A percentile compares a stretch with the other conserved stretches of the same genome.
phyloP scores from a whole-genome alignment of 2,797 vertebrate genomes.

The Syngnathus acus region DNA sequence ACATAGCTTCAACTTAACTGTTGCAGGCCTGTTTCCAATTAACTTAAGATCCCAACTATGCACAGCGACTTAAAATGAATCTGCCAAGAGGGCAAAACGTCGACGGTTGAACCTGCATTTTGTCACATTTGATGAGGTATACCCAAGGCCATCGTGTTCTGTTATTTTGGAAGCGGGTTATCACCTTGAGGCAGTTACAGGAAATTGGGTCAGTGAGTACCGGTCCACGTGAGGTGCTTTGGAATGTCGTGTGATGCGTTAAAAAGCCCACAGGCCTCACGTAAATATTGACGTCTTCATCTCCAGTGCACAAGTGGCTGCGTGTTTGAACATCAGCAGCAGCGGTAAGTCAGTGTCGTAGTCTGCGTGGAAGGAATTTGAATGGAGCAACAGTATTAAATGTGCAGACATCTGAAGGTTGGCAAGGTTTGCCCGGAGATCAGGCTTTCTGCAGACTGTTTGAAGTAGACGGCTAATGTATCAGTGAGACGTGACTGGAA shows the following conservation, averaged over 20 bases:
- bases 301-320: not conserved
- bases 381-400: constrained; percentile 5
- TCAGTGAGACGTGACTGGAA: constrained; percentile 32
- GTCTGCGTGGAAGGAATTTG: constrained; percentile 24
- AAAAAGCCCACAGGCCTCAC: not conserved
- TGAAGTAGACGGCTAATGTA: constrained; percentile 41
- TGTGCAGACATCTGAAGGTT: constrained; percentile 1
- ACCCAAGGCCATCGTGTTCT: constrained; percentile 17
- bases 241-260: not conserved
- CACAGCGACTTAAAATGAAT: not conserved
- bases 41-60: not conserved
- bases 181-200: constrained; percentile 22
- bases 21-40: not conserved
- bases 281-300: not conserved
- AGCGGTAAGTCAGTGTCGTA: not conserved
- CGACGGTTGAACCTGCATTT: not conserved
- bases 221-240: constrained; percentile 1
- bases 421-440: not conserved
- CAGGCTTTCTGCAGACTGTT: constrained; percentile 25
- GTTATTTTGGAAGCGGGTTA: constrained; percentile 38
- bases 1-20: not conserved
- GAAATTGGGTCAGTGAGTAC: constrained; percentile 6
- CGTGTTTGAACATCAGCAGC: not conserved
- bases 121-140: constrained; percentile 11
- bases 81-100: not conserved